Base-by-base conservation (phyloP, 2,797 vertebrate species). In the Cirrhinus mrigala region DNA sequence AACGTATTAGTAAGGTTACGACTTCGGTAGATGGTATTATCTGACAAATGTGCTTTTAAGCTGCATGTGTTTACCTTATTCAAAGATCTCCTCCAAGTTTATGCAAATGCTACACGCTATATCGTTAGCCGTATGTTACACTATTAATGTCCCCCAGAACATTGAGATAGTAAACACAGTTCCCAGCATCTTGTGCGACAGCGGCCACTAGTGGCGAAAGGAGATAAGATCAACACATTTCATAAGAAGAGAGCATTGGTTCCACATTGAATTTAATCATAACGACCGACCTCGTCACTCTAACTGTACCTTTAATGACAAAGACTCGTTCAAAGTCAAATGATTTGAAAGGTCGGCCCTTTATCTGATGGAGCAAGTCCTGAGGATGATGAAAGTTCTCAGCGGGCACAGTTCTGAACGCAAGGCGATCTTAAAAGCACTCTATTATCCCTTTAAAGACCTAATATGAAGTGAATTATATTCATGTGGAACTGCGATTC, bases 81-180 rank as follows among this genome's bases (percentile, higher is more conserved):
- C 10, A 70, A 76, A 27, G 29, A 40, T 50, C 5, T 74, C 33
- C 48, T 78, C 3, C 54, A 69, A 73, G 46, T 74, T 80, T 33
- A 12, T 4, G 18, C 6, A 68, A 64, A 85, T 20, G 79, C 33
- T 81, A 64, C 29, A 52, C 18, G 60, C 33, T 56, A 56, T 24
- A 58, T 27, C 12, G 22, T 44, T 52, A 50, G 79, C 64, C 3
- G 3, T 44, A 91, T 92, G 93, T 91, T 68, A 87, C 94, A 89
- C 6, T 80, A 1, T 88, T 88, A 87, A 1, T 29, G 1, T 6
- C 90, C 94, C 94, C 73, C 24, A 29, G 58, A 79, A 85, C 76
- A 27, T 16, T 20, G 6, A 15, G 15, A 29, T 33, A 0, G 7
- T 29, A 80, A 74, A 44, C 29, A 74, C 20, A 50, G 84, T 85